Evolutionary conservation across 2,797 vertebrate genomes (phyloP).

Genomic region (Coreius guichenoti): DNA sequence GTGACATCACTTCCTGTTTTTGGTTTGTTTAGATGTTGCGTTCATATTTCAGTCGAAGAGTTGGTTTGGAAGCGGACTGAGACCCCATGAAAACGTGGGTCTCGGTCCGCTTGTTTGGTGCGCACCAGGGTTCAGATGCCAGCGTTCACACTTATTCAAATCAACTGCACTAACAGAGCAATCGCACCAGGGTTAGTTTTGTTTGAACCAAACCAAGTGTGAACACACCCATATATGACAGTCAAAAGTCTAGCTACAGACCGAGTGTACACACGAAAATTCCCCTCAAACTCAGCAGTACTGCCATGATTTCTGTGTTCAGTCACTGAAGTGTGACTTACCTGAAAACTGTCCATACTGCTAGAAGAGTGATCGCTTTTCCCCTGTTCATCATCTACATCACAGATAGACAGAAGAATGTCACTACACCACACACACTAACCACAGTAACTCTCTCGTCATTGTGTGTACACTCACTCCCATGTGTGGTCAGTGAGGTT

Average conservation of each 20-base stretch:
- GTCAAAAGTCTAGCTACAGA: neutral
- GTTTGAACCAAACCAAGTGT: neutral
- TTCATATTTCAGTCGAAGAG: too few relatives aligned
- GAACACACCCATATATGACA: neutral
- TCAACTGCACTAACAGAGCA: too few relatives aligned
- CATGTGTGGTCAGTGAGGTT: slow-evolving; percentile 10
- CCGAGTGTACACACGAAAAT: neutral
- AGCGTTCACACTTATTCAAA: too few relatives aligned
- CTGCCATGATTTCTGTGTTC: neutral
- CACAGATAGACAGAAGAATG: slow-evolving; percentile 32
- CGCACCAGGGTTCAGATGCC: too few relatives aligned
- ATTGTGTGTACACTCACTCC: slow-evolving; percentile 20
- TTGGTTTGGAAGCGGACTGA: too few relatives aligned
- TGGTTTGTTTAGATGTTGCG: too few relatives aligned
- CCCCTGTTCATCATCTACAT: slow-evolving; percentile 92
- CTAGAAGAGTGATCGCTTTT: slow-evolving; percentile 92
- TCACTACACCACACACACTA: slow-evolving; percentile 23
- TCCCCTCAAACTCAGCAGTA: too few relatives aligned
- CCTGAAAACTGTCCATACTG: slow-evolving; percentile 94
- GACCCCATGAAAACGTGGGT: too few relatives aligned
- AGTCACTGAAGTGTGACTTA: slow-evolving; percentile 60
- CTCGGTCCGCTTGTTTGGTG: too few relatives aligned
- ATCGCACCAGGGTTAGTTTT: too few relatives aligned
- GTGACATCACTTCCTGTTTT: too few relatives aligned
- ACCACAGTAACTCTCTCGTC: neutral